Evolutionary conservation across 2,797 vertebrate species (phyloP).

Genomic region (Notoglanidium macrostoma): DNA sequence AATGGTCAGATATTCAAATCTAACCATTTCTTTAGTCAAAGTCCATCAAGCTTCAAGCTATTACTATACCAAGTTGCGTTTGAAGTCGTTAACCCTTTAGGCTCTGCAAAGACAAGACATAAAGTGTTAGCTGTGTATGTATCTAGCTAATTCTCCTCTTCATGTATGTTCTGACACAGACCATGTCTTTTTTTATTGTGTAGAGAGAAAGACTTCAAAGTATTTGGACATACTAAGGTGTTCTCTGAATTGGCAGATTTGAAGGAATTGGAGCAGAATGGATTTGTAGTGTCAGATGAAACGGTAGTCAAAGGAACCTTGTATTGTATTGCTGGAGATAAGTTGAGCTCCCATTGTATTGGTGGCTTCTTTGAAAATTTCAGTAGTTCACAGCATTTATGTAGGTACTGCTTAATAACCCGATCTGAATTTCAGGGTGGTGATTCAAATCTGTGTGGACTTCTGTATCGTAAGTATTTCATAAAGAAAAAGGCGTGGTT

Average conservation of each 20-base stretch:
- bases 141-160: constrained; percentile 27
- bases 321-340: constrained; percentile 32
- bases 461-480: constrained; percentile 31
- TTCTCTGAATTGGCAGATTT: too few species aligned
- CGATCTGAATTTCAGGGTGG: constrained; percentile 32
- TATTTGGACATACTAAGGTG: not conserved
- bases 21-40: not conserved
- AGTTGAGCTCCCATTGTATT: too few species aligned
- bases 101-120: constrained; percentile 31
- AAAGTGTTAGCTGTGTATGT: constrained; percentile 37
- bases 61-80: constrained; percentile 21
- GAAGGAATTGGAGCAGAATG: too few species aligned
- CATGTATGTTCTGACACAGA: constrained; percentile 28
- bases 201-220: constrained; percentile 31
- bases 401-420: constrained; percentile 1
- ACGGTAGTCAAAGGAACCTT: constrained; percentile 10
- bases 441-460: constrained; percentile 29
- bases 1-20: constrained; percentile 18
- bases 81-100: not conserved
- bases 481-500: constrained; percentile 38
- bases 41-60: constrained; percentile 3
- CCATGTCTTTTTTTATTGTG: constrained; percentile 26
- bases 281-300: not conserved
- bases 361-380: constrained; percentile 36
- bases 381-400: constrained; percentile 9